Evolutionary conservation across 2,113 vertebrate genomes (phyloP), one percentile per base, ranked within the genome.

Genomic region (Rissa tridactyla): DNA sequence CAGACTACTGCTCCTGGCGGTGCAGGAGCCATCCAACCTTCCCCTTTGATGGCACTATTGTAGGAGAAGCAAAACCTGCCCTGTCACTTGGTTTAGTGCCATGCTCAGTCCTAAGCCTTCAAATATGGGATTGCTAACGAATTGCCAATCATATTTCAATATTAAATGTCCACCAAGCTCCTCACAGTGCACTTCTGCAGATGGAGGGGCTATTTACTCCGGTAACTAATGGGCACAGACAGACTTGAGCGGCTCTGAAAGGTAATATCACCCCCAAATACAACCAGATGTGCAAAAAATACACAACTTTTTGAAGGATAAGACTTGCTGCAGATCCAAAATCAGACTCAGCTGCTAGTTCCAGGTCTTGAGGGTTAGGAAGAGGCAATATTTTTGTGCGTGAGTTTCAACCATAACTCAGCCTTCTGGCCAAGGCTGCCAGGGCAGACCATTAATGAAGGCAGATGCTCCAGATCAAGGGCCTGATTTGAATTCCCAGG

Each of bases 261-360:
- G 82, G 85, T 40, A 94, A 54, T 73, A 75, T 73, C 60, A 62
- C 38, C 82, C 72, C 55, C 86, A 94, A 96, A 81, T 6, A 30
- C 86, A 94, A 95, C 79, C 96, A 96, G 82, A 93, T 95, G 92
- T 88, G 88, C 71, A 72, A 61, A 38, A 72, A 68, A 52, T 46
- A 94, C 75, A 80, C 3, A 21, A 21, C 32, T 38, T 76, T 46
- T 57, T 2, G 2, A 10, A 11, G 88, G 79, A 27, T 61, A 46
- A 77, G 77, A 81, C 82, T 83, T 69, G 66, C 55, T 70, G 58
- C 54, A 27, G 71, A 86, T 65, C 64, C 86, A 72, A 90, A 93
- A 93, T 70, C 78, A 88, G 75, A 38, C 70, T 88, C 88, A 76
- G 91, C 60, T 91, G 94, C 75, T 23, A 14, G 58, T 86, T 88